Conservation (phyloP, 2,797 vertebrate genomes). For the Atherinosoma microstoma region DNA sequence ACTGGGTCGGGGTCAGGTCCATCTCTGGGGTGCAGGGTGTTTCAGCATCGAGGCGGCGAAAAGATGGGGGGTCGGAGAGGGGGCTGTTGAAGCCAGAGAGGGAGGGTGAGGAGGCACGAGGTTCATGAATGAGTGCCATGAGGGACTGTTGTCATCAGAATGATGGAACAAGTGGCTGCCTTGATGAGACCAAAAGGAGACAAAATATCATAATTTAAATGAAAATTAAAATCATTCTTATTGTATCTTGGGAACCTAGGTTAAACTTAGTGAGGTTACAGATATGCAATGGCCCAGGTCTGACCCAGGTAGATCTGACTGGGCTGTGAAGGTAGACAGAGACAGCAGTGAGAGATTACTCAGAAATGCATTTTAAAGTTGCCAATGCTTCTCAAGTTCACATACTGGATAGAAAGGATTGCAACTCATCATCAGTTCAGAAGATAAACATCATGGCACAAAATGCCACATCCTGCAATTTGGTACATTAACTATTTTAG, state of each 20-base stretch:
- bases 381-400: neutral
- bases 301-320: conserved; percentile 7
- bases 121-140: conserved; percentile 94
- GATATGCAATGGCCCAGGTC: neutral
- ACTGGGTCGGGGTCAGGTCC: conserved; percentile 94
- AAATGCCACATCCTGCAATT: neutral
- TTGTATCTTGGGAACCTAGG: neutral
- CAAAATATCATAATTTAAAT: conserved; percentile 33
- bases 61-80: conserved; percentile 86
- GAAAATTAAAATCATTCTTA: conserved; percentile 1
- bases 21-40: conserved; percentile 92
- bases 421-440: conserved; percentile 10
- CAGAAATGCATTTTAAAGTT: conserved; percentile 18
- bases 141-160: conserved; percentile 70
- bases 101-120: conserved; percentile 91
- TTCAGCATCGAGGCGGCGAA: conserved; percentile 88
- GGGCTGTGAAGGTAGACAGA: conserved; percentile 13
- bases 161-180: conserved; percentile 46
- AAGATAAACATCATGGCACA: neutral
- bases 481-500: neutral
- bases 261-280: neutral
- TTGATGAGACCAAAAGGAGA: conserved; percentile 27
- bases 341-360: conserved; percentile 15
- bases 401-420: neutral
- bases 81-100: conserved; percentile 90